Base-by-base conservation (phyloP, 2,888 invertebrate genomes). In the Drosophila tanythrix region DNA sequence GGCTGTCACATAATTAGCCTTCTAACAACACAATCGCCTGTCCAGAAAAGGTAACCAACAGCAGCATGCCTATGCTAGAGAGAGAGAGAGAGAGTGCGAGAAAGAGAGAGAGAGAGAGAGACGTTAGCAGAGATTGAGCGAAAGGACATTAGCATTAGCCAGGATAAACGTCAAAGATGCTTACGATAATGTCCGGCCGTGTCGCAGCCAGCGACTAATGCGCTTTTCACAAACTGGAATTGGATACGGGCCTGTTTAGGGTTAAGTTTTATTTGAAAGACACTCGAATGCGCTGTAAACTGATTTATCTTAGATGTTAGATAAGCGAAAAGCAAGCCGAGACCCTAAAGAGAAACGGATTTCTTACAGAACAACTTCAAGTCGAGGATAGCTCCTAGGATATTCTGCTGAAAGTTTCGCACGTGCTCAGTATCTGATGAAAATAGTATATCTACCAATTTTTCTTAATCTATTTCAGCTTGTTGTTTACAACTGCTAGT, bases 1-100 rank as follows among this genome's bases (percentile, higher is more conserved):
- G 91, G 90, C 90, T 91, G 91, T 90, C 91, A 91, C 86, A 89
- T 90, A 91, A 91, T 91, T 91, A 90, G 87, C 84, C 87, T 81
- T 83, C 82, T 82, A 88, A 91, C 90, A 87, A 82, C 84, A 76
- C 74, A 81, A 87, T 83, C 82, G 84, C 82, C 69, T 67, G 60
- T 57, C 86, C 86, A 59, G 27, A 74, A 81, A 79, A 80, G 79
- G 81, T 80, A 69, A 60, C 55, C 63, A 67, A 65, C 2, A 27
- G 25, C 38, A 3, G 36, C 11, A 38, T 38, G 52, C 0, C 11
- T 15, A 10, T 53, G 51, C 31, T 13, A 11, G 33, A 33, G 33
- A 33, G 11, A 33, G 3, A 31, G 31, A 10, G 31, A 10, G 31
- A 2, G n/a, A 51, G 31, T 21, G 21, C 1, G 21, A 21, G 21